phyloP scores from a whole-genome alignment of 2,113 vertebrate species.

The Felis catus region F.catus_Fca126_mat1.0 CM031421.1:94222001-94222500 shows the following conservation, averaged over 20 bases:
- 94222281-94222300: neutral
- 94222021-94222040: neutral
- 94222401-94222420: neutral
- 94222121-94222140: neutral
- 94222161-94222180: neutral
- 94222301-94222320: neutral
- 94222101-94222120: neutral
- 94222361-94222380: neutral
- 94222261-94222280: neutral
- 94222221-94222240: neutral
- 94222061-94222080: neutral
- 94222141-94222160: neutral
- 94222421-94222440: neutral
- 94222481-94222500: too few relatives aligned
- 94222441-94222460: neutral
- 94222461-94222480: too few relatives aligned
- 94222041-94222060: neutral
- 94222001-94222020: neutral
- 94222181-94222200: fast-evolving
- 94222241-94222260: neutral
- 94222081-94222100: neutral
- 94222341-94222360: neutral
- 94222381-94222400: neutral
- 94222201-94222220: neutral
- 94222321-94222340: neutral